phyloP scores from a whole-genome alignment of 2,797 vertebrate genomes.

The Myotis pilosus region DNA sequence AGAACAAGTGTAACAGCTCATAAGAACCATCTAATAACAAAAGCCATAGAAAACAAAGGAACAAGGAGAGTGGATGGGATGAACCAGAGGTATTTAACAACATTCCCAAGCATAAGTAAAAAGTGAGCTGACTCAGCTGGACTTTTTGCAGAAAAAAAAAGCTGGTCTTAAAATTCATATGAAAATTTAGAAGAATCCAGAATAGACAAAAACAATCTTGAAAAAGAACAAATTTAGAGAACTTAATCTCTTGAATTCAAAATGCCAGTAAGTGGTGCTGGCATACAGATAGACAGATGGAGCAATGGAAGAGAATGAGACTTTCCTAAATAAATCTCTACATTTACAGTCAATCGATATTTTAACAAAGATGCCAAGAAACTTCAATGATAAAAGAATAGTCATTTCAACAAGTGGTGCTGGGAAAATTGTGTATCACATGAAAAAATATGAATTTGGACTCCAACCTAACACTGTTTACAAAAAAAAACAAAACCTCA shows the following conservation, averaged over 20 bases:
- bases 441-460: conserved; percentile 21
- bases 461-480: background rate
- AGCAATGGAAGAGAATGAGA: background rate
- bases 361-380: background rate
- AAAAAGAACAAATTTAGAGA: background rate
- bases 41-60: background rate
- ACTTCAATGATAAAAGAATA: background rate
- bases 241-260: background rate
- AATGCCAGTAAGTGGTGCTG: background rate
- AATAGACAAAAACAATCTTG: background rate
- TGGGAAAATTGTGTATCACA: background rate
- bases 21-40: background rate
- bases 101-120: background rate
- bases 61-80: background rate
- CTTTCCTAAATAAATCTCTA: background rate
- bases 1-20: background rate
- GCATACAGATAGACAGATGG: background rate
- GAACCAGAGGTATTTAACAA: background rate
- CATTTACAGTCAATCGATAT: background rate
- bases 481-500: background rate
- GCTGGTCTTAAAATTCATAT: background rate
- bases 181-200: conserved; percentile 12
- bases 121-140: background rate
- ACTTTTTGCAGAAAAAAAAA: background rate
- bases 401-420: background rate